Evolutionary conservation across 1,140 invertebrate genomes (phyloP).

Genomic region (Drosophila murphyi): DNA sequence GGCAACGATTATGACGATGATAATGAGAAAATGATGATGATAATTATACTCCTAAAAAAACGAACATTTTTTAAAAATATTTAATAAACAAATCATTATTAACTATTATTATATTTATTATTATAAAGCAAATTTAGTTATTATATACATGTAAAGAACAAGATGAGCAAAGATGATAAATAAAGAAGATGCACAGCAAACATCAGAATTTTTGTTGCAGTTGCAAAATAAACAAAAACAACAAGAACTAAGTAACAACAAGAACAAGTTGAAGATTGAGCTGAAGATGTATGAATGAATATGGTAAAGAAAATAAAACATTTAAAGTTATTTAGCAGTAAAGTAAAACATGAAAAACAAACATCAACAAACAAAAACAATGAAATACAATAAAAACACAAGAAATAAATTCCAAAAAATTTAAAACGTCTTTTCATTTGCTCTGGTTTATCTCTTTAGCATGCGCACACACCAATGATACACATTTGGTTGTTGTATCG

Average conservation of each 20-base stretch:
- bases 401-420: slow-evolving; percentile 71
- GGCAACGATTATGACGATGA: slow-evolving; percentile 52
- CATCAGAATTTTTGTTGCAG: slow-evolving; percentile 48
- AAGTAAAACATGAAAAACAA: slow-evolving; percentile 68
- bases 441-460: no score
- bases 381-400: slow-evolving; percentile 81
- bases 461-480: no score
- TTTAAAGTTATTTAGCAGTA: slow-evolving; percentile 81
- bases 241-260: slow-evolving; percentile 42
- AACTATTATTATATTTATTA: slow-evolving; percentile 77
- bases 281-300: slow-evolving; percentile 51
- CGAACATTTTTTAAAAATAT: slow-evolving; percentile 80
- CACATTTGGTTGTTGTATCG: no score
- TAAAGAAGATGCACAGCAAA: slow-evolving; percentile 50
- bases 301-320: slow-evolving; percentile 69
- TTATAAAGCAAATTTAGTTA: slow-evolving; percentile 81
- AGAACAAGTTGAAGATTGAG: slow-evolving; percentile 30
- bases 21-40: slow-evolving; percentile 50
- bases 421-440: slow-evolving; percentile 33
- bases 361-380: slow-evolving; percentile 67
- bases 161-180: slow-evolving; percentile 55
- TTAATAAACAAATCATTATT: slow-evolving; percentile 82
- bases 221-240: slow-evolving; percentile 36
- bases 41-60: slow-evolving; percentile 75
- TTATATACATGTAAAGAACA: slow-evolving; percentile 68